A percentile compares a stretch with the other conserved stretches of the same genome.
These are phyloP conservation scores for Glaucopsyche alexis DNA, from an alignment of 2,888 invertebrate genomes.

Conservation along the genomic window DNA sequence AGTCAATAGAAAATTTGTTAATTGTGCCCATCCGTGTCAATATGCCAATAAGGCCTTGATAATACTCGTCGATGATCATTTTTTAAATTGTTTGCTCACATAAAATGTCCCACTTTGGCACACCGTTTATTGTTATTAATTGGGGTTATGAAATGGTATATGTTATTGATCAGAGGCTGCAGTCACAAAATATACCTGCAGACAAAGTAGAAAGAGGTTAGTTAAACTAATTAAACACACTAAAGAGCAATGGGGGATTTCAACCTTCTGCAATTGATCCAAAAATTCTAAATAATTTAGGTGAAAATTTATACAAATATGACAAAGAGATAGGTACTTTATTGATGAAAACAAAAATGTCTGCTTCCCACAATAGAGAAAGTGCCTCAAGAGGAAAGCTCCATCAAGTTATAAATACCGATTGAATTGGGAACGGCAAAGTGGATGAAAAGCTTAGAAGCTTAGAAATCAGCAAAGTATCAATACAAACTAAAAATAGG, in stretches of 20 bases:
- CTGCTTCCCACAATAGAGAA: constrained; percentile 63
- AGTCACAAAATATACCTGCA: constrained; percentile 87
- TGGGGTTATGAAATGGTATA: constrained; percentile 98
- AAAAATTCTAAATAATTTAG: constrained; percentile 61
- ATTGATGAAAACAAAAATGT: constrained; percentile 62
- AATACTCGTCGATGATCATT: constrained; percentile 65
- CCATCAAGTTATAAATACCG: constrained; percentile 58
- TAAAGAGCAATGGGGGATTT: too few relatives aligned
- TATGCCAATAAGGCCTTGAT: constrained; percentile 51
- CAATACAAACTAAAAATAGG: constrained; percentile 54
- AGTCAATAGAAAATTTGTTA: constrained; percentile 51
- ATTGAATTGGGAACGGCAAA: constrained; percentile 53
- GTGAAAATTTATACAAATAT: constrained; percentile 72
- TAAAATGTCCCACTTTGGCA: constrained; percentile 82
- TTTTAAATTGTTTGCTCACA: constrained; percentile 39
- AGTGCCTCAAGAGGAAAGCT: constrained; percentile 43
- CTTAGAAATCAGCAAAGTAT: constrained; percentile 57
- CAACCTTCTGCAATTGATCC: constrained; percentile 57
- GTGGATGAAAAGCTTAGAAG: constrained; percentile 50
- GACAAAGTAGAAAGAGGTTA: constrained; percentile 88
- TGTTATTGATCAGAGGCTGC: constrained; percentile 93
- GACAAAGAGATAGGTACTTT: constrained; percentile 63
- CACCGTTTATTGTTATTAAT: constrained; percentile 92
- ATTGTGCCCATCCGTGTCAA: constrained; percentile 54
- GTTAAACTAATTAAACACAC: constrained; percentile 35